A percentile compares a stretch with the other conserved stretches of the same genome.
phyloP scores from a whole-genome alignment of 2,888 invertebrate species.

The Pammene fasciana region DNA sequence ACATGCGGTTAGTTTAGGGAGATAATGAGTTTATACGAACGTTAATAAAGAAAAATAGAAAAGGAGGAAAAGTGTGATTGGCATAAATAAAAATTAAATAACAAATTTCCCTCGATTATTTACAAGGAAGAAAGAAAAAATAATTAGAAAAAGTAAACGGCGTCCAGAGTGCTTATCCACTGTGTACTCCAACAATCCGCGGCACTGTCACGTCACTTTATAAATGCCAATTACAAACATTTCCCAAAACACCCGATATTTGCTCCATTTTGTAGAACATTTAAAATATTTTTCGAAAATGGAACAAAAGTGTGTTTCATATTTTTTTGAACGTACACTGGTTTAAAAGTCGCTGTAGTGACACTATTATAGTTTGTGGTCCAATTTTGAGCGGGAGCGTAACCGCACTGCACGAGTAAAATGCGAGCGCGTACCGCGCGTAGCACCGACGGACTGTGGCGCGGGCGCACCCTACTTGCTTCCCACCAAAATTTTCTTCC shows the following conservation, averaged over 20 bases:
- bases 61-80: conserved; percentile 77
- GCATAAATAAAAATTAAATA: conserved; percentile 71
- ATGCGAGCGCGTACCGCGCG: conserved; percentile 75
- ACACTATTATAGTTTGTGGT: conserved; percentile 61
- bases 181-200: conserved; percentile 64
- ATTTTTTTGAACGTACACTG: conserved; percentile 72
- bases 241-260: conserved; percentile 63
- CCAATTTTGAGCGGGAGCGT: conserved; percentile 47
- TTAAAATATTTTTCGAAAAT: conserved; percentile 47
- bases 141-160: conserved; percentile 59
- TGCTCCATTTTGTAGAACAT: conserved; percentile 49
- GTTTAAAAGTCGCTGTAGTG: conserved; percentile 53
- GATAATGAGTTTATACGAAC: conserved; percentile 51
- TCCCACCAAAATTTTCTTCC: conserved; percentile 81
- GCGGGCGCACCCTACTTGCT: conserved; percentile 82
- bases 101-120: conserved; percentile 70
- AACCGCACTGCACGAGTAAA: conserved; percentile 47
- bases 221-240: conserved; percentile 81
- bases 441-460: conserved; percentile 71
- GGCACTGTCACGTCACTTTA: conserved; percentile 78
- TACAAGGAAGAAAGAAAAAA: conserved; percentile 64
- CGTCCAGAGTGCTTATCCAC: conserved; percentile 71
- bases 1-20: conserved; percentile 71
- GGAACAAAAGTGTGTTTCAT: conserved; percentile 56
- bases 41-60: conserved; percentile 57